Evolutionary conservation across 2,113 vertebrate genomes (phyloP), one percentile per base, ranked within the genome.

Genomic region (Crypturellus undulatus): DNA sequence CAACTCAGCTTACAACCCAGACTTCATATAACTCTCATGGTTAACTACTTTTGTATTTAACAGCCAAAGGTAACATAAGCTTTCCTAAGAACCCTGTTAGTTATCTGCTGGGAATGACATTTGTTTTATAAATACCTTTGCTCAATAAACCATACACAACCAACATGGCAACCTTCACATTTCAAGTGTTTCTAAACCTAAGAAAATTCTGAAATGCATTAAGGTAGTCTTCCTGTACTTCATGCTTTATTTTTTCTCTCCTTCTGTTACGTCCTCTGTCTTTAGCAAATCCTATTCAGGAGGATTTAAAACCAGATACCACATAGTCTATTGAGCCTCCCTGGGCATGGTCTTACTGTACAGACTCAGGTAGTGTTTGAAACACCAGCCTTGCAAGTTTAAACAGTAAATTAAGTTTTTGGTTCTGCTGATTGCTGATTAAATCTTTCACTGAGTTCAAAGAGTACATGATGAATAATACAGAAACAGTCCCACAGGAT

Each of bases 241-340:
- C 1, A 2, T 11, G 68, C 28, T 42, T 84, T 87, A 34, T 60
- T 87, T 89, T 87, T 89, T 80, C 25, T 67, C 38, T 71, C 18
- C 49, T 42, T 32, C 10, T 38, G 5, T 45, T 63, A 28, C 60
- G 71, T 49, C 69, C 38, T 78, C 79, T 89, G 75, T 85, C 51
- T 78, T 82, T 89, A 79, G 81, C 13, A 40, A 95, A 79, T 11
- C n/a, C 19, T 17, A 68, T 19, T 51, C 9, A 79, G 43, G n/a
- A 96, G 42, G 96, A 93, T 81, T 89, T 84, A 84, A 91, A 76
- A 68, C 24, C 38, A 90, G 42, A 62, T 88, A 95, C 49, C 47
- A 78, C 40, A 84, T 10, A 72, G 73, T 58, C 67, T 83, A 58
- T 60, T 72, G 45, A 77, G 54, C 9, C 91, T 82, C 38, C 51